phyloP scores from a whole-genome alignment of 1,140 invertebrate genomes.

The Orius insidiosus region DNA sequence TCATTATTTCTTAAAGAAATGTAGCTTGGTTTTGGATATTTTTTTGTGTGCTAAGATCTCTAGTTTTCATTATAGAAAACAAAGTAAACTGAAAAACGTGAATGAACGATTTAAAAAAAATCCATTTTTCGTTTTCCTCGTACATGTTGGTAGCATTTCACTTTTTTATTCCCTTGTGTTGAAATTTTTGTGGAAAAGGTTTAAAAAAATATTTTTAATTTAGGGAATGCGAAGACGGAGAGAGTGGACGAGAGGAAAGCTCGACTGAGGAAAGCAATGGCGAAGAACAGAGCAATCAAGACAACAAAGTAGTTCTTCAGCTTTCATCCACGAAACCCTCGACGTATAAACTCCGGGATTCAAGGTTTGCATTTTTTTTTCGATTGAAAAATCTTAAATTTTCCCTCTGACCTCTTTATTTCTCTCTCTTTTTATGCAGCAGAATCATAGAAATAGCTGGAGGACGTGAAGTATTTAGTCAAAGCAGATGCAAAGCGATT shows the following conservation, averaged over 20 bases:
- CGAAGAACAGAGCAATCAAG: slow-evolving; percentile 22
- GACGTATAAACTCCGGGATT: slow-evolving; percentile 32
- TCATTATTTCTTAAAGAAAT: no score
- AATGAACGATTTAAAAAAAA: no score
- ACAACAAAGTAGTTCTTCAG: slow-evolving; percentile 20
- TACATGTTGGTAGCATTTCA: no score
- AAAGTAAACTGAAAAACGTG: no score
- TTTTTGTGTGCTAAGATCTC: no score
- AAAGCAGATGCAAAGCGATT: slow-evolving; percentile 59
- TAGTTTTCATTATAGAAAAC: no score
- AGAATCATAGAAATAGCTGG: slow-evolving; percentile 80
- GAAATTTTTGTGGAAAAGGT: neutral
- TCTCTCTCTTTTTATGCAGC: slow-evolving; percentile 21
- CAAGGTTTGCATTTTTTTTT: slow-evolving; percentile 26
- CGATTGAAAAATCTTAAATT: no score
- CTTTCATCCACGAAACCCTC: slow-evolving; percentile 21
- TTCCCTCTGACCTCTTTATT: slow-evolving; percentile 3
- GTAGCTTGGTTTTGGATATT: no score
- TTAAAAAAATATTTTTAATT: slow-evolving; percentile 1
- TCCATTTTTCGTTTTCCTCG: no score
- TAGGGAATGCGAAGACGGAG: slow-evolving; percentile 18
- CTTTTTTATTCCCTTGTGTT: no score
- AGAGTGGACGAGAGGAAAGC: slow-evolving; percentile 20
- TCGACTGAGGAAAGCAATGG: slow-evolving; percentile 25
- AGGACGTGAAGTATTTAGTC: slow-evolving; percentile 67